Base-by-base conservation (phyloP, 1,140 invertebrate species). In the Lepidurus arcticus region DNA sequence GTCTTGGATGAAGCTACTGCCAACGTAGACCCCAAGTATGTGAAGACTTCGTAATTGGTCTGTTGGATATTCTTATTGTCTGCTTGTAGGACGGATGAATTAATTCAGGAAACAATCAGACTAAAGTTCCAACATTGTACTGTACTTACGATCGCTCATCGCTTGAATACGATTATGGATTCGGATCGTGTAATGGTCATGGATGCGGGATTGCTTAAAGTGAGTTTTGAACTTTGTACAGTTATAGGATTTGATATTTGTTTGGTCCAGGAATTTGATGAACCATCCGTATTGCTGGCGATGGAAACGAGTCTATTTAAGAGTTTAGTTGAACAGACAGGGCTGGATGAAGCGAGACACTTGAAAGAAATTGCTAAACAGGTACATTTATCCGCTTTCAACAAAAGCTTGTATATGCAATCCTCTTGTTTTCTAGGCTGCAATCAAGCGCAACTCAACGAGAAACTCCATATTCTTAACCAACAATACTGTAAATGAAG, bases 81-180 rank as follows among this genome's bases (percentile, higher is more conserved):
- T 47, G 74, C 21, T 78, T 84, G 76, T 84, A 82, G 83, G 83
- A 83, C 91, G n/a, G 91, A 93, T 84, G 87, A 88, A 45, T 82
- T 92, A 6, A 93, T 93, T 76, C 92, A 94, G 82, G 87, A 87
- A 79, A 92, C 92, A 0, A 93, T 94, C 45, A 86, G 91, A 44
- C 85, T 85, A 0, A 92, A 92, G 80, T 94, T 94, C 81, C 85
- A 85, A 0, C 84, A 89, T 4, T 94, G 92, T 82, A 95, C 93
- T 0, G 92, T 95, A 1, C 83, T 95, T 11, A 95, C 93, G 1
- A 93, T 95, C 45, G 93, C 93, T 7, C 94, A 95, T 86, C 87
- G 93, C 16, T 84, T 94, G 4, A 89, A 93, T 80, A 94, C 92
- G 0, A 90, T 94, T 42, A 91, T 94, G 88, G 92, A 94, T 81